Base-by-base conservation (phyloP, 2,888 invertebrate genomes). In the Amblyjoppa proteus region DNA sequence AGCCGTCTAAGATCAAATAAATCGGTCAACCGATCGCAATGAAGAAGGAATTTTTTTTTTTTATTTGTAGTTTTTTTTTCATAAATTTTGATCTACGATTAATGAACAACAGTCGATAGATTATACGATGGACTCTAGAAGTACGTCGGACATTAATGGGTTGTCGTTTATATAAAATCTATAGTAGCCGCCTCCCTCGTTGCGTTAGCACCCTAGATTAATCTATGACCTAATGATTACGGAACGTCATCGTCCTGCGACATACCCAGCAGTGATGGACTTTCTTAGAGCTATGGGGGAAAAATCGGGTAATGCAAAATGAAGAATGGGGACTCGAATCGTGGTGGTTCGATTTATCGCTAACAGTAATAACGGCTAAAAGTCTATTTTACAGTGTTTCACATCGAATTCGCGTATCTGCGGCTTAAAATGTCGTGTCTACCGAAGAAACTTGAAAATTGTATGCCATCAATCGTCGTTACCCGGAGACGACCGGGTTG, bases 111-210 rank as follows among this genome's bases (percentile, higher is more conserved):
- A 80, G 53, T 86, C 82, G 77, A 77, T 78, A 86, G 66, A 74
- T 75, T 82, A 85, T 58, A 58, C 73, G 79, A 41, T 77, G 78
- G 70, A 76, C 49, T 83, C 83, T 84, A 84, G n/a, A 79, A 70
- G 61, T 84, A 86, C 77, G 68, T 81, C 64, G 78, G 83, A 87
- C 83, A 83, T 81, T 84, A 80, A 87, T 81, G 73, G 79, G 68
- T 74, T 56, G 76, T 85, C 34, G 69, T 61, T 71, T 81, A 74
- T 87, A 88, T 88, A 88, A 85, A 88, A 88, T 87, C 79, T 87
- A 87, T 85, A 69, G 78, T 85, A 87, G 80, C 84, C 82, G 75
- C 76, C 69, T 51, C 82, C 79, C n/a, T 64, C 56, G 61, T 84
- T 38, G 71, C 74, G 70, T 84, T 80, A 88, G 85, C 87, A 80